These are phyloP conservation scores for Brachyalestes nurse DNA, from an alignment of 2,797 vertebrate species.

Conservation along the genomic window DNA sequence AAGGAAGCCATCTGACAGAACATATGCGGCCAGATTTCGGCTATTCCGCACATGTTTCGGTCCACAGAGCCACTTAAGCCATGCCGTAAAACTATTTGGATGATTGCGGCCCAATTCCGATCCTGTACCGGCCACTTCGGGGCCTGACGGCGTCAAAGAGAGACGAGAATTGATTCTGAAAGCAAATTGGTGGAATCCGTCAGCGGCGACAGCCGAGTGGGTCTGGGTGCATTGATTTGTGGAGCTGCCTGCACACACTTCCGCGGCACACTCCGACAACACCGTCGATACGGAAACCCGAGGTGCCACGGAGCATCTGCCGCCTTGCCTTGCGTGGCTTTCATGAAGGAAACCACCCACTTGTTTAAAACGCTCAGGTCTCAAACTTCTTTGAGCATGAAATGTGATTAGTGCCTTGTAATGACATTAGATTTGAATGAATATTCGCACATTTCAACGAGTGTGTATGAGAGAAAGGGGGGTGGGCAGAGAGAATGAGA, in stretches of 20 bases:
- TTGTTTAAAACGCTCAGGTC: conserved; percentile 51
- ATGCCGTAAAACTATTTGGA: conserved; percentile 52
- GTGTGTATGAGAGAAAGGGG: background rate
- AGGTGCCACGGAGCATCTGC: conserved; percentile 21
- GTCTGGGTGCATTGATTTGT: conserved; percentile 11
- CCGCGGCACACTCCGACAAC: background rate
- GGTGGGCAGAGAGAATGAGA: conserved; percentile 23
- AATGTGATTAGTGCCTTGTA: conserved; percentile 65
- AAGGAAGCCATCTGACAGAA: conserved; percentile 71
- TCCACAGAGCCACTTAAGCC: conserved; percentile 31
- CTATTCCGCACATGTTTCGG: conserved; percentile 33
- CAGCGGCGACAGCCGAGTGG: background rate
- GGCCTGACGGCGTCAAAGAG: conserved; percentile 3
- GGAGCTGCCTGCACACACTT: background rate
- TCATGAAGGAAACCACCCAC: conserved; percentile 50
- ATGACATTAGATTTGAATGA: conserved; percentile 63
- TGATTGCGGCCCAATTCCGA: conserved; percentile 33
- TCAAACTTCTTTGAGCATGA: conserved; percentile 57
- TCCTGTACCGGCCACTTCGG: conserved; percentile 29
- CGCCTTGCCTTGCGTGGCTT: conserved; percentile 19
- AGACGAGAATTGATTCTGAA: background rate
- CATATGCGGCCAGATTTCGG: conserved; percentile 60
- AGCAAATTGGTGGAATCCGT: background rate
- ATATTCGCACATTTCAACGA: conserved; percentile 37
- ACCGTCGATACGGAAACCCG: background rate